These are phyloP conservation scores for Drosophila kanekoi DNA, from an alignment of 2,888 invertebrate species.

Conservation along the genomic window DNA sequence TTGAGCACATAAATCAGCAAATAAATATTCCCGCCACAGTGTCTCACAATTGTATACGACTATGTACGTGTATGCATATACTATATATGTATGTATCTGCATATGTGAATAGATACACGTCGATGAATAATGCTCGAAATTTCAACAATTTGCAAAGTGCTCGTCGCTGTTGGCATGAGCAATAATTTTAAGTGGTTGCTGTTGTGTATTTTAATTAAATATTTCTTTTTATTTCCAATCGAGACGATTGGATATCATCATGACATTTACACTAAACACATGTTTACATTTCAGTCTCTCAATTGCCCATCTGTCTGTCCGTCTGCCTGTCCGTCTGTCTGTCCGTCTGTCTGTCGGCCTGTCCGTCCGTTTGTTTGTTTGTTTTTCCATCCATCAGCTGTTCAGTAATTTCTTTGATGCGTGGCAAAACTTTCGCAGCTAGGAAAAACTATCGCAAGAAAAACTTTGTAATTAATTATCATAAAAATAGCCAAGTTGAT, in stretches of 20 bases:
- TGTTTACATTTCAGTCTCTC: slow-evolving; percentile 50
- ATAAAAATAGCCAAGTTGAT: slow-evolving; percentile 71
- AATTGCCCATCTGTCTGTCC: slow-evolving; percentile 31
- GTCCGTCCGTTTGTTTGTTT: slow-evolving; percentile 13
- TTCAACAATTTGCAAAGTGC: slow-evolving; percentile 62
- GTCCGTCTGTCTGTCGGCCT: slow-evolving; percentile 23
- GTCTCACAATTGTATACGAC: slow-evolving; percentile 4
- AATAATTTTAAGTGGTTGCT: slow-evolving; percentile 63
- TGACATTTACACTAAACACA: slow-evolving; percentile 57
- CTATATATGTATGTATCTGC: not conserved
- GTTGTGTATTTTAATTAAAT: slow-evolving; percentile 39
- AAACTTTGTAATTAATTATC: slow-evolving; percentile 80
- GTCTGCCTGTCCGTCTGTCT: slow-evolving; percentile 12
- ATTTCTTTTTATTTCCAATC: slow-evolving; percentile 22
- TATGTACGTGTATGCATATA: slow-evolving; percentile 2
- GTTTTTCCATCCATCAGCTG: slow-evolving; percentile 27
- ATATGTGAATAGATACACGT: slow-evolving; percentile 13
- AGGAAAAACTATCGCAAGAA: slow-evolving; percentile 43
- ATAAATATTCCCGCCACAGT: slow-evolving; percentile 48
- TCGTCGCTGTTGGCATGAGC: slow-evolving; percentile 19
- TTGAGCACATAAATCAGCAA: slow-evolving; percentile 68
- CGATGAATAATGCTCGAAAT: slow-evolving; percentile 48
- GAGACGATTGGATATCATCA: slow-evolving; percentile 18
- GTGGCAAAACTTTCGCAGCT: slow-evolving; percentile 46
- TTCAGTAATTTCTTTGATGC: slow-evolving; percentile 67